Evolutionary conservation across 1,140 invertebrate genomes (phyloP).

Genomic region (Lycorma delicatula): DNA sequence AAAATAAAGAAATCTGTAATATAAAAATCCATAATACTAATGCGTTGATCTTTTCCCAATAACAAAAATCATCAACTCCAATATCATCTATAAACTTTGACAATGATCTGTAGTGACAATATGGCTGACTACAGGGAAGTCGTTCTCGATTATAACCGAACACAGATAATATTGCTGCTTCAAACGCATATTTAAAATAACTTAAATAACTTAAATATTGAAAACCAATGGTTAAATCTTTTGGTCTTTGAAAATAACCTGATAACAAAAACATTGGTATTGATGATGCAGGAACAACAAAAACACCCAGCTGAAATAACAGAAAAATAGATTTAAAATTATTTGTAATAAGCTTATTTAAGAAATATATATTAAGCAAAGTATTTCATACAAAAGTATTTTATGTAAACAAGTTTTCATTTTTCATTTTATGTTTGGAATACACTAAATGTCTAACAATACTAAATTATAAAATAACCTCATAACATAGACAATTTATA

Average conservation of each 20-base stretch:
- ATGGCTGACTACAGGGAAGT: conserved; percentile 65
- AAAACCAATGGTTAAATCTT: conserved; percentile 62
- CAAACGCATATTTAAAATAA: conserved; percentile 74
- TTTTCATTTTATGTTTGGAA: too few relatives aligned
- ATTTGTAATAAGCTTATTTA: neutral
- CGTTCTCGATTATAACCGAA: conserved; percentile 78
- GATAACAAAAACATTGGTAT: conserved; percentile 79
- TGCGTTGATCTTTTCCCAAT: conserved; percentile 43
- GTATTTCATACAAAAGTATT: neutral
- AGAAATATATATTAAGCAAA: neutral
- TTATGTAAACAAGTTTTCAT: too few relatives aligned
- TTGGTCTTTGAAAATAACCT: conserved; percentile 75
- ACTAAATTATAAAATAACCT: too few relatives aligned
- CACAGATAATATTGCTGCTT: conserved; percentile 62
- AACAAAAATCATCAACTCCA: conserved; percentile 67
- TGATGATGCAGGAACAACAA: conserved; percentile 67
- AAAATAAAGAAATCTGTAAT: too few relatives aligned
- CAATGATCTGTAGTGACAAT: conserved; percentile 79
- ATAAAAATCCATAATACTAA: neutral
- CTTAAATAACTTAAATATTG: conserved; percentile 60
- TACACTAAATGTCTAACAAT: too few relatives aligned
- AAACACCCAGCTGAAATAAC: conserved; percentile 59
- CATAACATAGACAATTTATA: too few relatives aligned
- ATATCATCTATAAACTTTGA: conserved; percentile 77
- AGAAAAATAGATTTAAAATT: conserved; percentile 28